Evolutionary conservation across 1,140 invertebrate genomes (phyloP), one percentile per base, ranked within the genome.

Genomic region (Drosophila takahashii): DNA sequence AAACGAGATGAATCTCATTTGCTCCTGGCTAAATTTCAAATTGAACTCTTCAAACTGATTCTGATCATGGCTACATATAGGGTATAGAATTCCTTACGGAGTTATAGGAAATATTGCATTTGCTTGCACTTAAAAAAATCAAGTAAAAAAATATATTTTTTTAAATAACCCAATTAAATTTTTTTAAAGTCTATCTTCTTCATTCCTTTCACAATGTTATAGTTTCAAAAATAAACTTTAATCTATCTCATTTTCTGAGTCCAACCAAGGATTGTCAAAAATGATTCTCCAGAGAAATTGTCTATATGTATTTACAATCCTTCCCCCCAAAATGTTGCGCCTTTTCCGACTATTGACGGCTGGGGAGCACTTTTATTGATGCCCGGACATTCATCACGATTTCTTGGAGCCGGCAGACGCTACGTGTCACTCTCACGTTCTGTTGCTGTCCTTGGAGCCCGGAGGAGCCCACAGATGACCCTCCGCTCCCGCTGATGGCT

Each of bases 311-410:
- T 22, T 10, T 15, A 29, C 29, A 37, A 22, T 2, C 34, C 34
- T 39, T 26, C 16, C n/a, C n/a, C n/a, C 36, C 4, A n/a, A 11
- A 52, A 37, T 34, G 34, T 22, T 18, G 32, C 7, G 34, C 11
- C 27, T 41, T 64, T 15, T 34, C 13, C 18, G 36, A 52, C 32
- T 29, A 67, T 70, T 29, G 64, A 39, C 42, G 42, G 36, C 65
- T 34, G 13, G 65, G 67, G 16, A 57, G 41, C 36, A 16, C 26
- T 47, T 41, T 71, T 71, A 70, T 71, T 56, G 66, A 71, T 71
- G 64, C 27, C 42, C 4, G 41, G 52, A 57, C 67, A 71, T 70
- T 70, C 65, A 48, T 70, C 67, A 71, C 44, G 50, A 70, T 57
- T 71, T 66, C 61, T 70, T 52, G 27, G 36, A 41, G 36, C 59